phyloP scores from a whole-genome alignment of 2,888 invertebrate genomes.

The Slavum lentiscoides region DNA sequence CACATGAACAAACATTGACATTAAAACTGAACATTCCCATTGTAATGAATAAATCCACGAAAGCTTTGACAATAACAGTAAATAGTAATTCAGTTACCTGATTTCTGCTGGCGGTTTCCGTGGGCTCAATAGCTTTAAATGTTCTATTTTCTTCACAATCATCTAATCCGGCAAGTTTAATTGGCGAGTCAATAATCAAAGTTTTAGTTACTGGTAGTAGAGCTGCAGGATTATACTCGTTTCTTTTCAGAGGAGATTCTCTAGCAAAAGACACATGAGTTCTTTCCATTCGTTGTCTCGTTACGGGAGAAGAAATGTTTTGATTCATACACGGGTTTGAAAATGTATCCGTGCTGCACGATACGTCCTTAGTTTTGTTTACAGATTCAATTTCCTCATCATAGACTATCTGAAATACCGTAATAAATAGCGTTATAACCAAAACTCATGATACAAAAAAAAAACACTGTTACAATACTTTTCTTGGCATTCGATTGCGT shows the following conservation, averaged over 20 bases:
- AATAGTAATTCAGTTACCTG: slow-evolving; percentile 2
- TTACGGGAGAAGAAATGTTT: not conserved
- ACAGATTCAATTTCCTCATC: slow-evolving; percentile 2
- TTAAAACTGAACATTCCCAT: too few relatives aligned
- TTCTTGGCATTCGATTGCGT: slow-evolving; percentile 28
- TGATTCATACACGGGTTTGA: slow-evolving; percentile 20
- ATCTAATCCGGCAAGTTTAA: slow-evolving; percentile 28
- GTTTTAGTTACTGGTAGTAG: slow-evolving; percentile 1
- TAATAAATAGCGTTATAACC: not conserved
- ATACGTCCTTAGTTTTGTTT: not conserved
- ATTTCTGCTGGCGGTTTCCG: slow-evolving; percentile 23
- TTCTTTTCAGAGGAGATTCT: not conserved
- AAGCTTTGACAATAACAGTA: not conserved
- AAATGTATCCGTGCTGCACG: slow-evolving; percentile 3
- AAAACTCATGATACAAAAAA: not conserved
- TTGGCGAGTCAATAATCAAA: slow-evolving; percentile 41
- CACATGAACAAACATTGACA: too few relatives aligned
- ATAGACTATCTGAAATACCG: slow-evolving; percentile 23
- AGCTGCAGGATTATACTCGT: slow-evolving; percentile 11
- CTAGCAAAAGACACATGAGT: slow-evolving; percentile 30
- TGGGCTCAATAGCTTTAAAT: slow-evolving; percentile 14
- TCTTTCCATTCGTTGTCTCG: not conserved
- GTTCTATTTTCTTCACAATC: not conserved
- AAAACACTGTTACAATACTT: slow-evolving; percentile 1
- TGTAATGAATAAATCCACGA: not conserved